These are phyloP conservation scores for Meandrusa payeni DNA, from an alignment of 2,888 invertebrate species.

Conservation along the genomic window DNA sequence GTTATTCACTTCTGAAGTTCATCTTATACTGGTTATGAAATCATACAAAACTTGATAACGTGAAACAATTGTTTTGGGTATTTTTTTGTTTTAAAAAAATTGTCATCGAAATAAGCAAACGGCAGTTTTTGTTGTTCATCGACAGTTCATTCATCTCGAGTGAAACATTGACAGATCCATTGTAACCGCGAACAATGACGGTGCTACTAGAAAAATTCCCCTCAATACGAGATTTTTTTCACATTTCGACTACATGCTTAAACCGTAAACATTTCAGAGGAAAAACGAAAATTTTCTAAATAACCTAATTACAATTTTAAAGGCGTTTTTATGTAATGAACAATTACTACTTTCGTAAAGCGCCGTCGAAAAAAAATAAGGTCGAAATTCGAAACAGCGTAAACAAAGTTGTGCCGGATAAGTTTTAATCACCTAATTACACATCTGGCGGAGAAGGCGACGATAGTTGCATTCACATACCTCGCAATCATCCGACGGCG, in stretches of 20 bases:
- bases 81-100: conserved; percentile 27
- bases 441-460: not conserved
- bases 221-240: conserved; percentile 40
- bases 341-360: not conserved
- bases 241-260: too few relatives aligned
- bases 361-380: not conserved
- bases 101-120: conserved; percentile 31
- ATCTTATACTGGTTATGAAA: not conserved
- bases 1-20: too few relatives aligned
- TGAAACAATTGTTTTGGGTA: conserved; percentile 8
- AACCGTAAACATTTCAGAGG: too few relatives aligned
- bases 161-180: conserved; percentile 73
- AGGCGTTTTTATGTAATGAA: too few relatives aligned
- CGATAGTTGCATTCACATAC: conserved; percentile 38
- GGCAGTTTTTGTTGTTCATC: conserved; percentile 48
- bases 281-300: too few relatives aligned
- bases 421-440: conserved; percentile 25
- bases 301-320: too few relatives aligned
- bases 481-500: conserved; percentile 44
- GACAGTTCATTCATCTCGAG: conserved; percentile 65
- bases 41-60: conserved; percentile 7
- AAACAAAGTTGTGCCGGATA: conserved; percentile 18
- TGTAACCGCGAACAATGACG: conserved; percentile 65
- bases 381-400: not conserved
- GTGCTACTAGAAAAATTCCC: conserved; percentile 49